Evolutionary conservation across 2,113 vertebrate species (phyloP).

Genomic region (Pycnonotus jocosus): DNA sequence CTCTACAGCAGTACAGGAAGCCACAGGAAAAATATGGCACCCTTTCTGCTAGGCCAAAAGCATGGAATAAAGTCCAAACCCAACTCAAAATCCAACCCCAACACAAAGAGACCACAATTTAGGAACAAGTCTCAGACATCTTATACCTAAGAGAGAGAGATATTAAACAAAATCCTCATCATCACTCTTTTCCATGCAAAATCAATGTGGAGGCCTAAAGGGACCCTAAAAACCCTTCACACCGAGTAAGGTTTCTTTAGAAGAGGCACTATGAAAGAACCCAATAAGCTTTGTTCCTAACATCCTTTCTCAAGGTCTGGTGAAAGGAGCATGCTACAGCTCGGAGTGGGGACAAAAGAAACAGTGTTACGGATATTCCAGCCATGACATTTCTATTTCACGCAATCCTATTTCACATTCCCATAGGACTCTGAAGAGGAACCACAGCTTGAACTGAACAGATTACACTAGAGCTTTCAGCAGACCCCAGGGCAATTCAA

Average conservation of each 20-base stretch:
- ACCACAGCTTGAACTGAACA: background rate
- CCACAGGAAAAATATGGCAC: background rate
- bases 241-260: background rate
- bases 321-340: background rate
- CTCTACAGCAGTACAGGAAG: background rate
- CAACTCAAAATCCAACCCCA: background rate
- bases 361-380: background rate
- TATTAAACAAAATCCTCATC: background rate
- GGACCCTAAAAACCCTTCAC: background rate
- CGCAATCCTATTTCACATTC: conserved; percentile 29
- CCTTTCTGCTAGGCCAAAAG: background rate
- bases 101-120: background rate
- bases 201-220: background rate
- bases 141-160: background rate
- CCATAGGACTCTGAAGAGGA: background rate
- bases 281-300: background rate
- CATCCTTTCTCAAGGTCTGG: background rate
- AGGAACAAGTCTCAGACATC: background rate
- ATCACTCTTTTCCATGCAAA: background rate
- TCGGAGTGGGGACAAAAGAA: background rate
- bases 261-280: background rate
- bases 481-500: background rate
- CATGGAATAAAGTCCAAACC: background rate
- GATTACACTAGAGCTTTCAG: background rate
- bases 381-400: conserved; percentile 52